phyloP scores from a whole-genome alignment of 2,888 invertebrate species.

The Cheilosia urbana region DNA sequence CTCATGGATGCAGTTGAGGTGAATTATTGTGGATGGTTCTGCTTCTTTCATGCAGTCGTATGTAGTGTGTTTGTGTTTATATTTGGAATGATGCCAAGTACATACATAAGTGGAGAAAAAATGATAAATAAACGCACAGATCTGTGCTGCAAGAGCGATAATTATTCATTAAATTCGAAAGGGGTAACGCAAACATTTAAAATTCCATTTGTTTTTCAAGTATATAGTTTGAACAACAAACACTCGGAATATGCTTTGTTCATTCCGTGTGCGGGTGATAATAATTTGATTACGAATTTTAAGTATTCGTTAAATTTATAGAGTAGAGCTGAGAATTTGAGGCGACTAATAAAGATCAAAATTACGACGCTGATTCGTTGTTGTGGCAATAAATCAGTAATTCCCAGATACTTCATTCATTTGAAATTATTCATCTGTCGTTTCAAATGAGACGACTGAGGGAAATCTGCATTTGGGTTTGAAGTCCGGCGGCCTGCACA shows the following conservation, averaged over 20 bases:
- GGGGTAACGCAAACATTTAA: slow-evolving; percentile 18
- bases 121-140: not conserved
- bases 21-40: not conserved
- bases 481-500: too few species aligned
- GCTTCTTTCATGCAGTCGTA: not conserved
- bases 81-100: slow-evolving; percentile 17
- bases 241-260: not conserved
- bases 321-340: too few species aligned
- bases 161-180: slow-evolving; percentile 21
- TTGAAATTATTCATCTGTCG: too few species aligned
- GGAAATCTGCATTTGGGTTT: too few species aligned
- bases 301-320: too few species aligned
- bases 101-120: not conserved
- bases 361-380: too few species aligned
- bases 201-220: not conserved
- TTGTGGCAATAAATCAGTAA: too few species aligned
- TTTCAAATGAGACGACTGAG: too few species aligned
- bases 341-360: too few species aligned
- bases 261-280: too few species aligned
- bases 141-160: slow-evolving; percentile 12
- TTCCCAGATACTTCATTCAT: too few species aligned
- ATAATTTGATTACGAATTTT: too few species aligned
- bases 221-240: slow-evolving; percentile 4
- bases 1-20: not conserved
- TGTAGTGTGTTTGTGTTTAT: slow-evolving; percentile 2